Conservation (phyloP, 1,140 invertebrate genomes). For the Dendroctonus valens region DNA sequence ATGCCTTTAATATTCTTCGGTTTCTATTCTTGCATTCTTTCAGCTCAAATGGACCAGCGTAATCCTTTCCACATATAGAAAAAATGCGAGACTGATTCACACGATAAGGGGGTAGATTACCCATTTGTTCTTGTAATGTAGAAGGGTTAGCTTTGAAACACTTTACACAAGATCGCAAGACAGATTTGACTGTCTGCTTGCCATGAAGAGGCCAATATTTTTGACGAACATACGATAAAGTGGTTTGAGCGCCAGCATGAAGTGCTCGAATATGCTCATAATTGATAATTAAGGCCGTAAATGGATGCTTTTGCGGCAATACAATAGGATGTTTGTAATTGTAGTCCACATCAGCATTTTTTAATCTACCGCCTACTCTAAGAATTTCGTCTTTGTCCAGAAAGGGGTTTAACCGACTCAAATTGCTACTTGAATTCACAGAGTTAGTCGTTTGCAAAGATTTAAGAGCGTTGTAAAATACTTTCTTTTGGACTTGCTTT, state of each 20-base stretch:
- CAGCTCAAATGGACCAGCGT: slow-evolving; percentile 45
- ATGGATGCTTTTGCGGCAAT: slow-evolving; percentile 30
- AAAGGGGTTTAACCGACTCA: too few relatives aligned
- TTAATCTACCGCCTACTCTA: too few relatives aligned
- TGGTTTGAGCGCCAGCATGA: slow-evolving; percentile 23
- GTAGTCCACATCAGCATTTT: too few relatives aligned
- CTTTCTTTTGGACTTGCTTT: too few relatives aligned
- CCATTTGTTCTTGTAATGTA: slow-evolving; percentile 40
- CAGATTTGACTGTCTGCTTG: slow-evolving; percentile 27
- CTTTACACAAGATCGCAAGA: slow-evolving; percentile 41
- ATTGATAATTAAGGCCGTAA: slow-evolving; percentile 37
- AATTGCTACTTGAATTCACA: too few relatives aligned
- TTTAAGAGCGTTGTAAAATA: too few relatives aligned
- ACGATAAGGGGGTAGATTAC: slow-evolving; percentile 35
- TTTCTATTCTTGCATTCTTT: slow-evolving; percentile 17
- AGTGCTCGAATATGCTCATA: slow-evolving; percentile 29
- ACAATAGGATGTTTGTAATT: slow-evolving; percentile 40
- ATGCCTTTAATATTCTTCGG: slow-evolving; percentile 26
- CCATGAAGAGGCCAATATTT: slow-evolving; percentile 38
- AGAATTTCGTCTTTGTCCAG: too few relatives aligned
- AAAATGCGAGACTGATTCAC: slow-evolving; percentile 31
- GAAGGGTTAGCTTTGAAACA: slow-evolving; percentile 37
- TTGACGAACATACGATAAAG: background rate
- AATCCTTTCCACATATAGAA: slow-evolving; percentile 37
- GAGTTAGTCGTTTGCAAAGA: too few relatives aligned